These are phyloP conservation scores for Gandaritis pyraliata DNA, from an alignment of 2,888 invertebrate genomes.

Conservation along the genomic window DNA sequence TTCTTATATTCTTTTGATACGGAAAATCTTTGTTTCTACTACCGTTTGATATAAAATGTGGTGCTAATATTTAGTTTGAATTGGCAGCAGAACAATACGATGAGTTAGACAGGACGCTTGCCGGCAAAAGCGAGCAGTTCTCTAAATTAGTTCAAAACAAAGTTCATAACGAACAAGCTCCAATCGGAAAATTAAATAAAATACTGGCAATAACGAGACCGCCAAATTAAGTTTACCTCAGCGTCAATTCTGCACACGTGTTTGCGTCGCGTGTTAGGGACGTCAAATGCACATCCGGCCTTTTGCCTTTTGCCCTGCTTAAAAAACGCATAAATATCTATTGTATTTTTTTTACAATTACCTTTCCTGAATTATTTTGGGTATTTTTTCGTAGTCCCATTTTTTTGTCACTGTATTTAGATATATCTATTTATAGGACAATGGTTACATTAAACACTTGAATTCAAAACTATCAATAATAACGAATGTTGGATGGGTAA, in stretches of 20 bases:
- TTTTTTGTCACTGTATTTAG: too few species aligned
- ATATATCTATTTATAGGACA: too few species aligned
- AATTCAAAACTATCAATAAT: too few species aligned
- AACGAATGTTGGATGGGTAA: too few species aligned
- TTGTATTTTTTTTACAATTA: too few species aligned
- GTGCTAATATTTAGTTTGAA: background rate
- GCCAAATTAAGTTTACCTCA: conserved; percentile 46
- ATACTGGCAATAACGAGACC: conserved; percentile 33
- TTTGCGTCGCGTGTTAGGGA: conserved; percentile 67
- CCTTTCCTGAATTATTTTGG: too few species aligned
- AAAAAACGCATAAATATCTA: background rate
- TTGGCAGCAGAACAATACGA: conserved; percentile 4
- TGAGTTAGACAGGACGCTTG: conserved; percentile 1
- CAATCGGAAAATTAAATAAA: conserved; percentile 44
- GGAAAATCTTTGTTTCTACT: background rate
- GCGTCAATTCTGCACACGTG: conserved; percentile 68
- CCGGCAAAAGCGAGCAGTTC: conserved; percentile 19
- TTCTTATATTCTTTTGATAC: background rate
- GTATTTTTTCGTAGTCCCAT: too few species aligned
- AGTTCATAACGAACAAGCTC: conserved; percentile 33
- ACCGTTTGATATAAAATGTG: background rate
- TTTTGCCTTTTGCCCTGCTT: conserved; percentile 1
- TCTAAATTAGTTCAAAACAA: conserved; percentile 27
- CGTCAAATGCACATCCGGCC: conserved; percentile 10
- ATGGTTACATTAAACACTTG: too few species aligned